A percentile compares a stretch with the other conserved stretches of the same genome.
Evolutionary conservation across 2,113 vertebrate species (phyloP).

Genomic region (Pelodiscus sinensis): DNA sequence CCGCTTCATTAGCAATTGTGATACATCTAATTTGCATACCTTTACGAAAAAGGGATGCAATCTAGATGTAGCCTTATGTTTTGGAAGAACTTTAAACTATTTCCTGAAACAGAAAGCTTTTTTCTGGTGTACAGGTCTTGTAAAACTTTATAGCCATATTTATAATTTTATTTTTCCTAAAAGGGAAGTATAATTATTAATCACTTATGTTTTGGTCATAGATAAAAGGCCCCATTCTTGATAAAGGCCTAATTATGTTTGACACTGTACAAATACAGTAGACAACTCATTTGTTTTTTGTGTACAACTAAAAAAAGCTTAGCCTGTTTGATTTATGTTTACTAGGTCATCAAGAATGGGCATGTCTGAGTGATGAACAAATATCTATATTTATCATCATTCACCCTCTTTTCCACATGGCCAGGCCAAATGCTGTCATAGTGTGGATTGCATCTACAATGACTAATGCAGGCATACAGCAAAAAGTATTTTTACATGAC

Average conservation of each 20-base stretch:
- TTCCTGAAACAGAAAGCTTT: neutral
- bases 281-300: neutral
- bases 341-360: constrained; percentile 23
- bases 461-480: neutral
- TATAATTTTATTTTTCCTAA: neutral
- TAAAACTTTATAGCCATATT: neutral
- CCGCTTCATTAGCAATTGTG: too few species aligned
- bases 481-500: neutral
- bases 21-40: too few species aligned
- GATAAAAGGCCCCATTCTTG: neutral
- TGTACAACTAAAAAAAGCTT: constrained; percentile 37
- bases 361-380: constrained; percentile 36
- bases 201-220: neutral
- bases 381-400: constrained; percentile 55
- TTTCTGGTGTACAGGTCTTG: neutral
- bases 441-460: neutral
- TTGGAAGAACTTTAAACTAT: neutral
- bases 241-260: constrained; percentile 7
- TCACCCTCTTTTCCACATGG: constrained; percentile 11
- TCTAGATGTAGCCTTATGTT: too few species aligned
- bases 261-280: neutral
- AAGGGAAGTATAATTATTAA: neutral
- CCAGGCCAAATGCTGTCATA: constrained; percentile 39
- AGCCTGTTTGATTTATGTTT: constrained; percentile 6
- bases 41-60: too few species aligned